Percentiles rank a stretch among this genome's conserved stretches.
Conservation (phyloP, 2,888 invertebrate species). For the Thysanoteuthis rhombus region DNA sequence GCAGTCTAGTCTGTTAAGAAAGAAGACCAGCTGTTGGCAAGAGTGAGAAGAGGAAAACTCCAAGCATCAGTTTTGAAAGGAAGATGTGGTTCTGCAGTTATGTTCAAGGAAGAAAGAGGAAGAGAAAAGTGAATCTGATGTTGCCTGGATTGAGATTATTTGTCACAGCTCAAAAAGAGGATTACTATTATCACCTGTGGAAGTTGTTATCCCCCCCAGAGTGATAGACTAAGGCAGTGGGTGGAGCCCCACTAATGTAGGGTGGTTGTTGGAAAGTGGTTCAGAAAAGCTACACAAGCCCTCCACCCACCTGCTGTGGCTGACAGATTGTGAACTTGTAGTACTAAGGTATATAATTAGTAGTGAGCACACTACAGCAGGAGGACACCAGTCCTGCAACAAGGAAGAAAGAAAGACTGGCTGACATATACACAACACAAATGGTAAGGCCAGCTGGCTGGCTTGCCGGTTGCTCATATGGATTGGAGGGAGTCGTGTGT, state of each 20-base stretch:
- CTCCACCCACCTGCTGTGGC: background rate
- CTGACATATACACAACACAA: background rate
- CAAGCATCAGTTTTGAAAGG: background rate
- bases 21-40: background rate
- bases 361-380: background rate
- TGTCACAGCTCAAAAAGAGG: background rate
- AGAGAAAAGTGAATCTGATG: background rate
- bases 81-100: background rate
- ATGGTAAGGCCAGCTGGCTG: background rate
- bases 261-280: background rate
- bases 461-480: background rate
- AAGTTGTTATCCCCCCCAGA: background rate
- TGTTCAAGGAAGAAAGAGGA: background rate
- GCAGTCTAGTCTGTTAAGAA: background rate
- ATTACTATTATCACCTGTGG: background rate
- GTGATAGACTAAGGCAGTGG: background rate
- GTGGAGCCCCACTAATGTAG: background rate
- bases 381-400: background rate
- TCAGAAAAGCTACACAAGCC: background rate
- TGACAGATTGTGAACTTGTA: background rate
- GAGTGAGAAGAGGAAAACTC: background rate
- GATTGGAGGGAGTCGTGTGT: background rate
- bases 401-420: background rate
- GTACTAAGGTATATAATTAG: conserved; percentile 12
- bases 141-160: background rate